Percentiles rank a stretch among this genome's conserved stretches.
These are phyloP conservation scores for Aphelenchoides fujianensis DNA, from an alignment of 1,140 invertebrate genomes.

Conservation along the genomic window DNA sequence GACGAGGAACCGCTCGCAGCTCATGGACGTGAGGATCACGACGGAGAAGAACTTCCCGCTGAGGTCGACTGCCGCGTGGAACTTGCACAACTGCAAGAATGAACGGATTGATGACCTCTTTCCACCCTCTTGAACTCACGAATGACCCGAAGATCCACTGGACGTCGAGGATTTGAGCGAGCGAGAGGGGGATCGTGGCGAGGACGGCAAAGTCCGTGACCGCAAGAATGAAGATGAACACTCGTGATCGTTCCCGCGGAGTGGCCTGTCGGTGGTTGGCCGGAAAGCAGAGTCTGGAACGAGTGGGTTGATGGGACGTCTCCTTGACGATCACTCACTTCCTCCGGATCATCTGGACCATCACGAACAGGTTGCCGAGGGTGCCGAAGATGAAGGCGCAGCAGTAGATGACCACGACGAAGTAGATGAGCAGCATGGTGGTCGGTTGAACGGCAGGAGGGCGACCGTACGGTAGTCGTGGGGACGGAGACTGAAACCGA, in stretches of 20 bases:
- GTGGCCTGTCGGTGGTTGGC: constrained; percentile 10
- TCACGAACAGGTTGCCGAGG: constrained; percentile 20
- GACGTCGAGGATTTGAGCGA: constrained; percentile 14
- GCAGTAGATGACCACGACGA: constrained; percentile 17
- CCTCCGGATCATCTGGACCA: constrained; percentile 11
- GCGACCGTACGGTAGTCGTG: too few relatives aligned
- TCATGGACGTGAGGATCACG: constrained; percentile 31
- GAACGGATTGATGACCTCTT: constrained; percentile 10
- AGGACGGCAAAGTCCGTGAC: constrained; percentile 26
- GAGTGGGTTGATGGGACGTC: constrained; percentile 14
- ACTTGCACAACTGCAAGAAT: constrained; percentile 25
- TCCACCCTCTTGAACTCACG: constrained; percentile 17
- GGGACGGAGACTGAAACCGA: too few relatives aligned
- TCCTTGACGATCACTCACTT: constrained; percentile 7
- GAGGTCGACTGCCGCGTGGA: constrained; percentile 20
- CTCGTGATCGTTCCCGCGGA: constrained; percentile 27
- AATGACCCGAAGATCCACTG: constrained; percentile 27
- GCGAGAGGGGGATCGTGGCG: constrained; percentile 29
- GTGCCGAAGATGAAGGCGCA: constrained; percentile 16
- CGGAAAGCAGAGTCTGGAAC: constrained; percentile 8
- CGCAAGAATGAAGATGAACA: constrained; percentile 30
- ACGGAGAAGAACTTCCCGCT: constrained; percentile 32
- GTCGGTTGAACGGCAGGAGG: too few relatives aligned
- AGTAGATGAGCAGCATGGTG: constrained; percentile 11
- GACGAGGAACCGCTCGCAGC: constrained; percentile 28